Evolutionary conservation across 2,797 vertebrate species (phyloP), one percentile per base, ranked within the genome.

Genomic region (Lithobates pipiens): DNA sequence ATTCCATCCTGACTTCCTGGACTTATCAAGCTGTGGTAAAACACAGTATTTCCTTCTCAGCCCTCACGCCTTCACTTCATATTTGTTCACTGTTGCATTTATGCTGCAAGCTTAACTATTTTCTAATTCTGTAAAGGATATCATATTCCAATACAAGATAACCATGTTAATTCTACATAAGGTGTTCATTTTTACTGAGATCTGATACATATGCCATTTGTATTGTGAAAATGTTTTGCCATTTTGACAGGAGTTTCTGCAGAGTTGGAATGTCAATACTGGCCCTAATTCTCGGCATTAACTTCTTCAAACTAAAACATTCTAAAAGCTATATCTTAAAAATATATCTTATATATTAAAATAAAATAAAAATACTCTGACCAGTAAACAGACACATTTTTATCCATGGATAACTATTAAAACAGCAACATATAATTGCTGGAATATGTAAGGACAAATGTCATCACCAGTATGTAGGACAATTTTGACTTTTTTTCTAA

Each of bases 1-100:
- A 79, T 50, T 83, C 72, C 18, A 74, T 61, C 29, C 27, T 42
- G 16, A 73, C 23, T 73, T 86, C 69, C 80, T 86, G 80, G 21
- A 42, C 34, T 76, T 77, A 82, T 77, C 36, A 46, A 27, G 65
- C 34, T 61, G 54, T 61, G 54, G 3, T 54, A 4, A 16, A 54
- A 54, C 50, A 54, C 50, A 54, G 50, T 23, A 61, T 18, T 61
- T 61, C 54, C 54, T 61, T 23, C 21, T 61, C 54, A 23, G 0
- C 21, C 1, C 54, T 23, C 54, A 61, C 54, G 21, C 54, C 21
- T 23, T 21, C 18, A 23, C 21, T 23, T 61, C 6, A 23, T 21
- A 23, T 7, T 61, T 21, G 21, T 5, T 61, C 54, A 61, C 5
- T 61, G 54, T 61, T 61, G 21, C 21, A 23, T 23, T 61, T 61